Evolutionary conservation across 2,888 invertebrate species (phyloP).

Genomic region (Brachyptera risi): DNA sequence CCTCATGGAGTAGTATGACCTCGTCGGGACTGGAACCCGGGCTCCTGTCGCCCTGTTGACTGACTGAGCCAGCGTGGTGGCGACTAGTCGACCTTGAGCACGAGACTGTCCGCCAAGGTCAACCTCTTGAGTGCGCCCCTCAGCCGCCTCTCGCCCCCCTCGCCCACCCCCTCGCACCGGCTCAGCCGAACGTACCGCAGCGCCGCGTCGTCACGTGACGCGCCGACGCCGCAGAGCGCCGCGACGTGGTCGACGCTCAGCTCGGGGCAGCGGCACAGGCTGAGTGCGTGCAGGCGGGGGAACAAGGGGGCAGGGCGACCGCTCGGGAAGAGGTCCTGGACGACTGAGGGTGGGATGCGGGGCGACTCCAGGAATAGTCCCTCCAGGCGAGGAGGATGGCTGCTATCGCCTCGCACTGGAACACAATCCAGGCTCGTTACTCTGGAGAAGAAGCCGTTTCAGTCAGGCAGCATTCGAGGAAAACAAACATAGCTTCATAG

Average conservation of each 20-base stretch:
- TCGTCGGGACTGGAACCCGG: too few species aligned
- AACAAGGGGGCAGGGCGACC: conserved; percentile 11
- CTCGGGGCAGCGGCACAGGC: conserved; percentile 37
- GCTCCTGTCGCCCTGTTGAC: too few species aligned
- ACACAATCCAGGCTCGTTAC: too few species aligned
- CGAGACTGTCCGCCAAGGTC: background rate
- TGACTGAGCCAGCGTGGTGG: too few species aligned
- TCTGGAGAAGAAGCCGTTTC: too few species aligned
- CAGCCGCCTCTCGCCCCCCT: conserved; percentile 22
- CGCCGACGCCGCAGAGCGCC: conserved; percentile 28
- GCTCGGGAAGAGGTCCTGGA: conserved; percentile 31
- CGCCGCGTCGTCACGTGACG: background rate
- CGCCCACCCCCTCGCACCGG: conserved; percentile 33
- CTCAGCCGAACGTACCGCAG: conserved; percentile 34
- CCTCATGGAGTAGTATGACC: too few species aligned
- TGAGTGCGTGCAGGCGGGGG: conserved; percentile 33
- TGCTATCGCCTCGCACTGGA: conserved; percentile 23
- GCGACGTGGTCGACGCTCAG: conserved; percentile 33
- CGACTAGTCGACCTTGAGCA: background rate
- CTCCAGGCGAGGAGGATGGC: conserved; percentile 32
- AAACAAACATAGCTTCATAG: too few species aligned
- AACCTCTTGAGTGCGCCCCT: conserved; percentile 10
- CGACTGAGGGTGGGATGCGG: conserved; percentile 32
- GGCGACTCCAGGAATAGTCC: conserved; percentile 39
- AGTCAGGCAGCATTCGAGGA: too few species aligned